Evolutionary conservation across 2,113 vertebrate species (phyloP).

Genomic region (Brachyistius frenatus): DNA sequence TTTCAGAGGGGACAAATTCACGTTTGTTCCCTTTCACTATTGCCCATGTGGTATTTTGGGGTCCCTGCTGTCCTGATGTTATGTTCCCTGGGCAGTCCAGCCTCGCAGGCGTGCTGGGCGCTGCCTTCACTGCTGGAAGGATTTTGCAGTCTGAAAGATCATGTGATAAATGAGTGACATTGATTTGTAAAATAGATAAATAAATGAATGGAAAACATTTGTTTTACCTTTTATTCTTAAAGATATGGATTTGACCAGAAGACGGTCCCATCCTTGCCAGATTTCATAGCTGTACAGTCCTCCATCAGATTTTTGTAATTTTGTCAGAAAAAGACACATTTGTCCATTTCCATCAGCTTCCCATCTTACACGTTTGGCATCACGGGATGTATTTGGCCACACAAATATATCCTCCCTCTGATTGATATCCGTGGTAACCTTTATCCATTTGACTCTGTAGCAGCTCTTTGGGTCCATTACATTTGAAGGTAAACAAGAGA

Average conservation of each 20-base stretch:
- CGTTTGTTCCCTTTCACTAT: slow-evolving; percentile 10
- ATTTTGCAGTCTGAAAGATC: slow-evolving; percentile 60
- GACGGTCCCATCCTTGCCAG: slow-evolving; percentile 49
- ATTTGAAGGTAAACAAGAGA: slow-evolving; percentile 45
- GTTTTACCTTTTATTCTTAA: slow-evolving; percentile 71
- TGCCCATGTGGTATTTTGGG: slow-evolving; percentile 45
- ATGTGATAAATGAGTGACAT: background rate
- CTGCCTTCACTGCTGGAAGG: background rate
- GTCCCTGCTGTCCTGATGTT: background rate
- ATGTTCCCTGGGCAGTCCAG: slow-evolving; percentile 44
- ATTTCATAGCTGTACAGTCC: slow-evolving; percentile 62
- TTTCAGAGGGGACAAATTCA: background rate
- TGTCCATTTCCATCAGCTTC: slow-evolving; percentile 3
- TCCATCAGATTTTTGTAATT: slow-evolving; percentile 35
- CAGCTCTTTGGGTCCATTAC: background rate
- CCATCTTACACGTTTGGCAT: slow-evolving; percentile 13
- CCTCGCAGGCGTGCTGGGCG: background rate
- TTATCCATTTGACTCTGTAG: slow-evolving; percentile 46
- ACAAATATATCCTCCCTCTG: background rate
- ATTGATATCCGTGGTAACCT: background rate
- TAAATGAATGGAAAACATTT: background rate
- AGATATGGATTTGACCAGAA: slow-evolving; percentile 27
- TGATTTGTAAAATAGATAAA: background rate
- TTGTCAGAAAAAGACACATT: slow-evolving; percentile 48
- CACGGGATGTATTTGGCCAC: slow-evolving; percentile 4